These are phyloP conservation scores for Chaetogeoica ovagalla DNA, from an alignment of 2,888 invertebrate genomes.

Conservation along the genomic window DNA sequence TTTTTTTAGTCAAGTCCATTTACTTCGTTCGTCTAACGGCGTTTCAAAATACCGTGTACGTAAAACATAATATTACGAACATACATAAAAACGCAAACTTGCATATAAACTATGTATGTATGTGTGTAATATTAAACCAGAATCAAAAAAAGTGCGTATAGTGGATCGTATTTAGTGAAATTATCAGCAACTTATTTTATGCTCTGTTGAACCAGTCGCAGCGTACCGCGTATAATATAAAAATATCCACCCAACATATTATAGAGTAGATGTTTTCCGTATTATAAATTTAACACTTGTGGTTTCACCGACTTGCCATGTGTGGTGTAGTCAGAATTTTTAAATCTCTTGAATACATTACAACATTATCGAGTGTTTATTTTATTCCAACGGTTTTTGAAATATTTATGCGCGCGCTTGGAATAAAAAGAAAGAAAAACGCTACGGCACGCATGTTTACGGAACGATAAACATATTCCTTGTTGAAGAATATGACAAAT, in stretches of 20 bases:
- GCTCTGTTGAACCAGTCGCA: conserved; percentile 6
- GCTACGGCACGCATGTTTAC: background rate
- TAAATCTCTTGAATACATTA: background rate
- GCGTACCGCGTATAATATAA: too few relatives aligned
- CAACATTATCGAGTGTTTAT: background rate
- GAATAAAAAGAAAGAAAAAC: background rate
- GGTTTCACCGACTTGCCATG: too few relatives aligned
- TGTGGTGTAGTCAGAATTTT: background rate
- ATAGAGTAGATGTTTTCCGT: too few relatives aligned
- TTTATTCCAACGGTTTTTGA: conserved; percentile 6
- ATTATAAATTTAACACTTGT: too few relatives aligned
- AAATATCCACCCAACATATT: too few relatives aligned
- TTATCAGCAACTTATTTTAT: background rate
- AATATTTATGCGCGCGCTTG: background rate
- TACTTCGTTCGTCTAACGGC: background rate
- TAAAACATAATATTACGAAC: background rate
- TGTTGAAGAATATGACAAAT: conserved; percentile 35
- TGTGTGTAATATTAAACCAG: background rate
- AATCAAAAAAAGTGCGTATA: background rate
- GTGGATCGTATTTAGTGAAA: conserved; percentile 27
- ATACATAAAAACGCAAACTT: background rate
- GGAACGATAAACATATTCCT: background rate
- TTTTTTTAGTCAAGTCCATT: too few relatives aligned
- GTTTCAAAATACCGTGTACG: conserved; percentile 1
- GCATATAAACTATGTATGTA: background rate